Evolutionary conservation across 2,797 vertebrate genomes (phyloP).

Genomic region (Megalops cyprinoides): DNA sequence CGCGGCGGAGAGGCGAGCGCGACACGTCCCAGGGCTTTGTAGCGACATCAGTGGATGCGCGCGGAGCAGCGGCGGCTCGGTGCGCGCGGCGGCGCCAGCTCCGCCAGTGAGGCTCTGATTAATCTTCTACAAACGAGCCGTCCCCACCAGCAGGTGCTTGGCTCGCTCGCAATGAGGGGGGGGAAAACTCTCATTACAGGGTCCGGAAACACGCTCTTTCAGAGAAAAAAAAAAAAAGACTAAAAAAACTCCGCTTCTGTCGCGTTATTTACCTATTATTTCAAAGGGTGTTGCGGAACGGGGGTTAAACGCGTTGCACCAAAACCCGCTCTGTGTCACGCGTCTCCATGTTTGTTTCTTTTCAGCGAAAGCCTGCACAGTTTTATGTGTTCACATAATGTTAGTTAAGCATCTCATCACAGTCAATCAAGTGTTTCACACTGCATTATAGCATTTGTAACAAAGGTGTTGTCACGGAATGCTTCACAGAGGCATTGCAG

Average conservation of each 20-base stretch:
- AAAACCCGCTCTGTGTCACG: too few relatives aligned
- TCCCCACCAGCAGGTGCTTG: slow-evolving; percentile 74
- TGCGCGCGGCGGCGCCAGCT: not conserved
- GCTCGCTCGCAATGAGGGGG: not conserved
- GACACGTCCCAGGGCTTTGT: slow-evolving; percentile 79
- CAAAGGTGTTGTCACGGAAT: too few relatives aligned
- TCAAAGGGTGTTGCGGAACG: not conserved
- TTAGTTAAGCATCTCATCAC: not conserved
- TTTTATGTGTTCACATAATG: too few relatives aligned
- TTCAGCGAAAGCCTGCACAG: too few relatives aligned
- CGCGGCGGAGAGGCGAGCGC: slow-evolving; percentile 78
- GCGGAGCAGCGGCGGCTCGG: slow-evolving; percentile 57
- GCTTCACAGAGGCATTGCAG: too few relatives aligned
- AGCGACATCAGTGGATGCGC: slow-evolving; percentile 78
- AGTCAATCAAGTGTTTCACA: not conserved
- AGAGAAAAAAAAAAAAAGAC: not conserved
- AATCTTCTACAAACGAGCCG: slow-evolving; percentile 84
- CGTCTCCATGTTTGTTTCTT: not conserved
- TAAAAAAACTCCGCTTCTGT: not conserved
- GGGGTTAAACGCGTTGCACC: not conserved
- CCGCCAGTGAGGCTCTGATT: slow-evolving; percentile 76
- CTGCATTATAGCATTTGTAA: too few relatives aligned
- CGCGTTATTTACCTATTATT: not conserved
- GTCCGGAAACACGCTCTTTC: not conserved
- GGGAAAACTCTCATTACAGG: slow-evolving; percentile 6